Evolutionary conservation across 2,888 invertebrate genomes (phyloP).

Genomic region (Allygus modestus): DNA sequence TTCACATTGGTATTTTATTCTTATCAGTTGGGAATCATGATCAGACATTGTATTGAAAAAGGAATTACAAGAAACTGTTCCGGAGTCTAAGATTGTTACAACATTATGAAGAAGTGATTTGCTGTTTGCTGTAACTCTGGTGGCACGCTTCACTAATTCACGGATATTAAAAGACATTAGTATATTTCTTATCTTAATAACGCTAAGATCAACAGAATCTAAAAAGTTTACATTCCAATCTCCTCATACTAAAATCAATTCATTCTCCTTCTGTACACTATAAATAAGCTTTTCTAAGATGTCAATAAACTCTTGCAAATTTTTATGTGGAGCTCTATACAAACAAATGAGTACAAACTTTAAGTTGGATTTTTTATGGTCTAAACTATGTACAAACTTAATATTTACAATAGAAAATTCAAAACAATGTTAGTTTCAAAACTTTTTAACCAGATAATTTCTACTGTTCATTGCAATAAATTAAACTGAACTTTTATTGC

Average conservation of each 20-base stretch:
- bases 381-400: neutral
- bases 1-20: too few relatives aligned
- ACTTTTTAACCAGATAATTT: neutral
- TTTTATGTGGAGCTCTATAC: conserved; percentile 8
- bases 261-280: neutral
- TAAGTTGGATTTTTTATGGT: neutral
- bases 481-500: neutral
- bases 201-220: neutral
- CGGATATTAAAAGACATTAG: neutral
- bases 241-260: neutral
- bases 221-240: conserved; percentile 31
- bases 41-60: too few relatives aligned
- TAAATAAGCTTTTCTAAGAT: neutral
- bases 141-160: neutral
- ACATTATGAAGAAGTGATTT: too few relatives aligned
- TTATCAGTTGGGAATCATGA: too few relatives aligned
- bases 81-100: too few relatives aligned
- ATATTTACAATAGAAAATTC: conserved; percentile 19
- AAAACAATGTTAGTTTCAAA: neutral
- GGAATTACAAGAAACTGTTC: too few relatives aligned
- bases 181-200: neutral
- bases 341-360: conserved; percentile 11
- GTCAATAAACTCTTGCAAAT: neutral
- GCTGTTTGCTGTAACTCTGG: neutral
- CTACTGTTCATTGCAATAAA: neutral